Evolutionary conservation across 2,113 vertebrate genomes (phyloP), one percentile per base, ranked within the genome.

Genomic region (Rallus limicola): DNA sequence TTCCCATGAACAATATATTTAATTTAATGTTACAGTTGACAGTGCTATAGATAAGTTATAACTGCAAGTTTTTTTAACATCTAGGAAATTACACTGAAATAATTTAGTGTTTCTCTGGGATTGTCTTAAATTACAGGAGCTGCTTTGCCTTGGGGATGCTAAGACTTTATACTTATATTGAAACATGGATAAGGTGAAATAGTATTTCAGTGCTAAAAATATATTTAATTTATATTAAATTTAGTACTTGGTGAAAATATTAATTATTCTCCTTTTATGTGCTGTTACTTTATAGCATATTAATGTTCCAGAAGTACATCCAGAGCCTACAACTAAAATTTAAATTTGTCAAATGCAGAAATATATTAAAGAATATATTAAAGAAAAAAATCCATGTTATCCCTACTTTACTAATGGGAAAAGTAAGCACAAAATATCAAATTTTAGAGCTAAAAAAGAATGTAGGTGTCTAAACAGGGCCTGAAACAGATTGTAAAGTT

Each of bases 201-300:
- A 81, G 55, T 67, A 86, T 70, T 90, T 88, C 16, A 77, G 64
- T 80, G 63, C 36, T 94, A 62, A 88, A 68, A 81, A 31, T 63
- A 10, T 67, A 69, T 82, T 86, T 80, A 65, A 92, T 90, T 93
- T 68, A 86, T 81, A 79, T 83, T 79, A 70, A 80, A 65, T 77
- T 38, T 92, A 86, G 44, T 86, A 68, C 36, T 70, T 86, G 21
- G 24, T 93, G 60, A 55, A 94, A 94, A 72, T 52, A 11, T 67
- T 92, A 94, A 95, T 92, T 88, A 65, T 74, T 95, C 33, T 56
- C 33, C 53, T 88, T 90, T 92, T 76, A 64, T 87, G 33, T 87
- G 74, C 58, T 58, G 50, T 31, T 86, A 58, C 50, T 70, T 86
- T 53, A 62, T 25, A 74, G 64, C 59, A 86, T 90, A 75, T 68